Base-by-base conservation (phyloP, 2,797 vertebrate species). In the Danio kyathit region DNA sequence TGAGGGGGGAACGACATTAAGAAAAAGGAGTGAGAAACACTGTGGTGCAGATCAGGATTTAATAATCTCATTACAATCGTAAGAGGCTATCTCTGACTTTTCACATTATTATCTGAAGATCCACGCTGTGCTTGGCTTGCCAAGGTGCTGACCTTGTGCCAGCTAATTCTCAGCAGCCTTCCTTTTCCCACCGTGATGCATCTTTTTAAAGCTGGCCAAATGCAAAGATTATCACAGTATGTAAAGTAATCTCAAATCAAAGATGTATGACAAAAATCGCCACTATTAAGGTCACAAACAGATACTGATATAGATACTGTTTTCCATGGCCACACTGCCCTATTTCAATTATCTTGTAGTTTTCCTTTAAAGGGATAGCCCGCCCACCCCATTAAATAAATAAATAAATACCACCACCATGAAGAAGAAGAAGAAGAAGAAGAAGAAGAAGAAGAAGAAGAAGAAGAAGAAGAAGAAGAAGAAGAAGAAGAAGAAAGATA, bases 191-290 rank as follows among this genome's bases (percentile, higher is more conserved):
- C 85, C 82, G 71, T 59, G 82, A 83, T 88, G 82, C 46, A 51
- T 17, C 5, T 10, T 86, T 60, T 72, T 57, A 63, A 81, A 82
- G 60, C 57, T 88, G 88, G 88, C 85, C 76, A 43, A 16, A 71
- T 87, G 81, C 86, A 92, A 89, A 89, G 82, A 93, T 88, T 85
- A 88, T 87, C 84, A 86, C 63, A 78, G 56, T 82, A 64, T 82
- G 78, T 78, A 74, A 90, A 89, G 90, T 90, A 57, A 92, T 88
- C 86, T 89, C 82, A 44, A 44, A 74, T 80, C 40, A 80, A 51
- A 43, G 19, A 78, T 77, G 61, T 85, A 83, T 81, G 12, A 40
- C 59, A 83, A 74, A 78, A 21, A 11, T 48, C 40, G 54, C 76
- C 70, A 76, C 84, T 48, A 49, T 79, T 56, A 51, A 82, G 51